Evolutionary conservation across 1,140 invertebrate genomes (phyloP), one percentile per base, ranked within the genome.

Genomic region (Glossosoma conforme): DNA sequence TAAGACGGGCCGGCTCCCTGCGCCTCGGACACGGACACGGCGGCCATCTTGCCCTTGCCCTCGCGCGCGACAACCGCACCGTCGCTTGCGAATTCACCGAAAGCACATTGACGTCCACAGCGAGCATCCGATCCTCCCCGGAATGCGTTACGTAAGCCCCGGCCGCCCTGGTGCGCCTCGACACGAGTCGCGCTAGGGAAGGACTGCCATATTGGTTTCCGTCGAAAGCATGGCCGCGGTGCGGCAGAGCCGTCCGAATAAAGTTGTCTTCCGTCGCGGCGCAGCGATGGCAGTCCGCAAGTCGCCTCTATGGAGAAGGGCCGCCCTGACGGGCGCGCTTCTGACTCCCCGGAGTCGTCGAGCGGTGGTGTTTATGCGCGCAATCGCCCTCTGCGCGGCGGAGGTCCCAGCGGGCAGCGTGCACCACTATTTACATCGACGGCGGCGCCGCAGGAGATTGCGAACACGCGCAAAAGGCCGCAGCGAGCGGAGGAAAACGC

Each of bases 361-460:
- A 40, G 15, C 8, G 15, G 20, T 25, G 25, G 24, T 17, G 22
- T 32, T 44, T 32, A 33, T 28, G 15, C 5, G 8, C 33, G 50
- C 35, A 18, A 8, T 32, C 38, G 24, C 17, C 15, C 13, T 42
- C 30, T 19, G 17, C 21, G 38, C 46, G 53, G 65, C 61, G 50
- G 48, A 61, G 51, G 30, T 61, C 58, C 72, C 75, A 72, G 76
- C 76, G n/a, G n/a, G n/a, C 60, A 69, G 68, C 61, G 69, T 68
- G 67, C 51, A 30, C 40, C 49, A 40, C 35, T 53, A 53, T 53
- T 53, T 53, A 53, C 51, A 46, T 41, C 19, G 41, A 13, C 9
- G 3, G 3, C 18, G 15, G 8, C 15, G 36, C 19, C 36, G 18
- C 36, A 17, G 14, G 2, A 38, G 20, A 38, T 3, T 13, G n/a